These are phyloP conservation scores for Nycteola revayana DNA, from an alignment of 2,888 invertebrate genomes.

Conservation along the genomic window DNA sequence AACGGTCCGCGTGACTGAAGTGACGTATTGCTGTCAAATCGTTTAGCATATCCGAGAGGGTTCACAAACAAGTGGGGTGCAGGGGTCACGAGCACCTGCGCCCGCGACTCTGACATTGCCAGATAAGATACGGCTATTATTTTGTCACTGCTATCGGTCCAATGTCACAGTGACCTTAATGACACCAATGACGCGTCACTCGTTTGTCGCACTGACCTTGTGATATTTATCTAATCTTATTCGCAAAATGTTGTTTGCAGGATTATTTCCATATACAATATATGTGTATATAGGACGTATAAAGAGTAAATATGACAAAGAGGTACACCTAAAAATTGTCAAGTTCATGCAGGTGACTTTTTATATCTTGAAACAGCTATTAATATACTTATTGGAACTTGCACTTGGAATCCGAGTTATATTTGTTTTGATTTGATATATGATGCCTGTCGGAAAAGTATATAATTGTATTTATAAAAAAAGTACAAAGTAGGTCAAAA, in stretches of 20 bases:
- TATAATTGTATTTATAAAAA: too few species aligned
- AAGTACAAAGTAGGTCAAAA: too few species aligned
- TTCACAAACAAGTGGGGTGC: slow-evolving; percentile 47
- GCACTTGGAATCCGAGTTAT: too few species aligned
- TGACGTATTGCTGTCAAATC: slow-evolving; percentile 25
- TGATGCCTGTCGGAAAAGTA: too few species aligned
- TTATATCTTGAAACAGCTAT: too few species aligned
- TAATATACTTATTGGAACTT: too few species aligned
- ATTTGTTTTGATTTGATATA: too few species aligned
- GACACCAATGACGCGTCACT: slow-evolving; percentile 74
- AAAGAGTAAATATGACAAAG: slow-evolving; percentile 12
- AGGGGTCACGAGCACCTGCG: slow-evolving; percentile 75
- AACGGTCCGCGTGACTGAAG: slow-evolving; percentile 22
- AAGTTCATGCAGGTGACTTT: slow-evolving; percentile 9
- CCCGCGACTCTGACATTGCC: slow-evolving; percentile 75
- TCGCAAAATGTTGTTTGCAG: slow-evolving; percentile 60
- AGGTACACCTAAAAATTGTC: slow-evolving; percentile 7
- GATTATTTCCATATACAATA: slow-evolving; percentile 41
- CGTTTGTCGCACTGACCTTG: slow-evolving; percentile 71
- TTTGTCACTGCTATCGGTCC: slow-evolving; percentile 75
- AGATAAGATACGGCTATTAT: slow-evolving; percentile 80
- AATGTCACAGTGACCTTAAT: slow-evolving; percentile 82
- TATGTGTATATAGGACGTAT: slow-evolving; percentile 5
- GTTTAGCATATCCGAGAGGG: slow-evolving; percentile 30
- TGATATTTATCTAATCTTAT: slow-evolving; percentile 78